A percentile compares a stretch with the other conserved stretches of the same genome.
These are phyloP conservation scores for Falcaria lacertinaria DNA, from an alignment of 2,888 invertebrate species.

Conservation along the genomic window DNA sequence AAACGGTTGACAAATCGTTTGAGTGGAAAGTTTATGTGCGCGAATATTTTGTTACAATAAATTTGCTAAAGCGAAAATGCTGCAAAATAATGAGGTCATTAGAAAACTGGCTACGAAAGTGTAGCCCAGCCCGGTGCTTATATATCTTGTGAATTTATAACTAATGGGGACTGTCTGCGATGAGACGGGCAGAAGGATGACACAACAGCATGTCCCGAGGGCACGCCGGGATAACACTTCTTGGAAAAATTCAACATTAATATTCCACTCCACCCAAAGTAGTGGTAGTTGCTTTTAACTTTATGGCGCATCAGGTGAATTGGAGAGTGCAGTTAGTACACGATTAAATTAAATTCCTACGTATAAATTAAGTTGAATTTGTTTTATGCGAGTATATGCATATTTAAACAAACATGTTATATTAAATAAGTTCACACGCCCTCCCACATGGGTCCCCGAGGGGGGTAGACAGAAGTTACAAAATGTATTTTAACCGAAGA, in stretches of 20 bases:
- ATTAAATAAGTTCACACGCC: too few relatives aligned
- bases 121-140: constrained; percentile 22
- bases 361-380: too few relatives aligned
- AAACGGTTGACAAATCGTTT: neutral
- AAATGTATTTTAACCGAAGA: too few relatives aligned
- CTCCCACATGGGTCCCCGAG: too few relatives aligned
- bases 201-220: constrained; percentile 41
- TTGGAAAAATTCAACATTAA: constrained; percentile 58
- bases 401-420: too few relatives aligned
- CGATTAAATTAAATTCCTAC: constrained; percentile 38
- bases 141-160: constrained; percentile 53
- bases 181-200: constrained; percentile 58
- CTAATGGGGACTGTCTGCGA: constrained; percentile 58
- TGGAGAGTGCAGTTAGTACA: constrained; percentile 35
- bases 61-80: constrained; percentile 5
- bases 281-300: constrained; percentile 44
- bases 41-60: neutral
- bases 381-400: too few relatives aligned
- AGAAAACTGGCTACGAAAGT: constrained; percentile 23
- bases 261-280: constrained; percentile 42
- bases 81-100: constrained; percentile 18
- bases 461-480: too few relatives aligned
- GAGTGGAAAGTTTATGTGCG: neutral
- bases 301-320: constrained; percentile 49
- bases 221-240: constrained; percentile 35